Base-by-base conservation (phyloP, 2,888 invertebrate genomes). In the Andrena praecox region DNA sequence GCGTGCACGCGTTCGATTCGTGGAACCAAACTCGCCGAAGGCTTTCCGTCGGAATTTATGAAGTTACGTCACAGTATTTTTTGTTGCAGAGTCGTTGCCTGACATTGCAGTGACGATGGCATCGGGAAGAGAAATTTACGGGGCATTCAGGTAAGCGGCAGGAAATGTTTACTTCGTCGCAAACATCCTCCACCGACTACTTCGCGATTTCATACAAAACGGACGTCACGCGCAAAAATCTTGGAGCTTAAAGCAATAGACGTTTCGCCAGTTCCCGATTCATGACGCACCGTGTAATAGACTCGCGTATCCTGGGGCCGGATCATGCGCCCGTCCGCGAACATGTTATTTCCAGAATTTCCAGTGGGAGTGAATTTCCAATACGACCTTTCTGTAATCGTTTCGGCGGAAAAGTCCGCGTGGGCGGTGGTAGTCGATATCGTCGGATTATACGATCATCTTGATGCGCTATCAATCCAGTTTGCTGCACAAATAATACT, bases 61-160 rank as follows among this genome's bases (percentile, higher is more conserved):
- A 54, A 68, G 68, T 33, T 31, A 68, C 35, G 66, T 75, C 48
- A 50, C 3, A 27, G 33, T 5, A n/a, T 33, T 70, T 66, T 75
- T 68, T 70, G 42, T 87, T 90, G 31, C 89, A 92, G 92, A 90
- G 77, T 90, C 91, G 75, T 84, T 91, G 76, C 91, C 92, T 75
- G 90, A 92, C 75, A 91, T 91, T 75, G 91, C 92, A 75, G 90
- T 91, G 82, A 92, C 91, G 77, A 92, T 92, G 92, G 91, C 91
- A 77, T 91, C 92, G 63, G 92, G 92, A 71, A 87, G 90, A 70
- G 92, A 92, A 84, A 91, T 92, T 74, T 91, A 92, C 84, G 91
- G 91, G 62, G 91, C 90, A 60, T 92, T 92, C 86, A 92, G 92
- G 92, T 92, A 76, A 82, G 77, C 12, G 20, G 29, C 50, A 10